Conservation (phyloP, 2,797 vertebrate genomes). For the Myripristis jacobus region DNA sequence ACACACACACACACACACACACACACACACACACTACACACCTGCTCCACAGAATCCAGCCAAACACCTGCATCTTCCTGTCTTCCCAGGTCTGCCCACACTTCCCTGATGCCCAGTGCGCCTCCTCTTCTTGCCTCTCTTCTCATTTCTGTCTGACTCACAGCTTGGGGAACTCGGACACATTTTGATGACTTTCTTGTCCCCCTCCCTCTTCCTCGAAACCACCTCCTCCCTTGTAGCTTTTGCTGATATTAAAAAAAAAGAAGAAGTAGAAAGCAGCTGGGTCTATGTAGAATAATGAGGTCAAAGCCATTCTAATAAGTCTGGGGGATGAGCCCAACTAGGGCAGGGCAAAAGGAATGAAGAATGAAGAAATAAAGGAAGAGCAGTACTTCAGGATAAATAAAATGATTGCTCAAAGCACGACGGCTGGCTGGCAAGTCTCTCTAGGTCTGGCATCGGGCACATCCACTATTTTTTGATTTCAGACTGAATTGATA, state of each 20-base stretch:
- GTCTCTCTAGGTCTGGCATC: conserved; percentile 18
- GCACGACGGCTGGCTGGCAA: conserved; percentile 13
- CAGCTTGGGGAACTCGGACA: conserved; percentile 71
- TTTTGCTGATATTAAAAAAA: conserved; percentile 85
- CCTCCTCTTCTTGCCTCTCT: conserved; percentile 56
- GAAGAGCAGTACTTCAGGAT: conserved; percentile 47
- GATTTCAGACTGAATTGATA: conserved; percentile 25
- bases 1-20: conserved; percentile 19
- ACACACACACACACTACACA: conserved; percentile 54
- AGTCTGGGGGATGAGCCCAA: conserved; percentile 71
- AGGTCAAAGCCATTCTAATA: conserved; percentile 83
- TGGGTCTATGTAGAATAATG: conserved; percentile 82
- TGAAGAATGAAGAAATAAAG: conserved; percentile 50
- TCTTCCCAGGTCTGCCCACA: conserved; percentile 69
- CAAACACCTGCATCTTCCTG: conserved; percentile 81
- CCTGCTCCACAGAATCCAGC: conserved; percentile 74
- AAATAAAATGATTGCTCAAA: conserved; percentile 58
- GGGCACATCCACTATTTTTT: conserved; percentile 20
- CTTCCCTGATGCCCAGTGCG: conserved; percentile 60
- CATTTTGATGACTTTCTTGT: conserved; percentile 65
- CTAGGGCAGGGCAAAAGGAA: conserved; percentile 52
- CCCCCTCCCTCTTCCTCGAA: conserved; percentile 27
- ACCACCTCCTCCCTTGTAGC: conserved; percentile 59
- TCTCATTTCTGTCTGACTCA: conserved; percentile 72
- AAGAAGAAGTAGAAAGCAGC: conserved; percentile 80